phyloP scores from a whole-genome alignment of 2,797 vertebrate species.

The Enteromius treurensis region DNA sequence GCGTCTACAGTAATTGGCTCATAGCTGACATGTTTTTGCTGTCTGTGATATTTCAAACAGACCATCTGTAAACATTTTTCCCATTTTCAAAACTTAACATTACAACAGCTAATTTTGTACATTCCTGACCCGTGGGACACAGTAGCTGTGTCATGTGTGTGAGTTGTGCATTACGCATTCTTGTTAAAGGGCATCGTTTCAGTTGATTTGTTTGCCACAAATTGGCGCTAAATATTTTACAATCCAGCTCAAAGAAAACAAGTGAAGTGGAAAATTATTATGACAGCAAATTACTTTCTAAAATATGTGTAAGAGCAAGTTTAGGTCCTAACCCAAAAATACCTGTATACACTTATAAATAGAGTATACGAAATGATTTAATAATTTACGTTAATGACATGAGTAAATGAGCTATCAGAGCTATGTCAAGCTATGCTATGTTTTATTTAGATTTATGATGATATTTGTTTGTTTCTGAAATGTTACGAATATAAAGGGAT shows the following conservation, averaged over 20 bases:
- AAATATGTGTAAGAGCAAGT: background rate
- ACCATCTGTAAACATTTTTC: constrained; percentile 30
- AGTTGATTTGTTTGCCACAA: constrained; percentile 54
- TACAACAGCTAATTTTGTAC: constrained; percentile 8
- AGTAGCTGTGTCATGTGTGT: background rate
- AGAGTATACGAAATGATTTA: background rate
- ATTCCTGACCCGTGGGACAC: constrained; percentile 37
- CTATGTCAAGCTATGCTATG: background rate
- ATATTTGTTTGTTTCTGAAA: background rate
- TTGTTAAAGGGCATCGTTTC: background rate
- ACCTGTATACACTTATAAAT: background rate
- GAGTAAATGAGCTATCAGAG: background rate
- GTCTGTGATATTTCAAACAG: constrained; percentile 60
- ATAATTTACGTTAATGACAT: background rate
- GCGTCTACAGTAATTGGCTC: background rate
- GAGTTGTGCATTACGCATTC: background rate
- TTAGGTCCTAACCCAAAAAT: background rate
- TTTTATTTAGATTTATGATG: background rate
- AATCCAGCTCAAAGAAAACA: background rate
- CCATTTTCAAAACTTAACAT: background rate
- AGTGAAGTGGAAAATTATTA: background rate
- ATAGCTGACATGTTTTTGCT: constrained; percentile 55
- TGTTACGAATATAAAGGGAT: background rate
- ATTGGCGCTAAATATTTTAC: constrained; percentile 45
- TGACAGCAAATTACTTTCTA: background rate